Conservation (phyloP, 2,797 vertebrate species). For the Microctenopoma stevenorrisi region DNA sequence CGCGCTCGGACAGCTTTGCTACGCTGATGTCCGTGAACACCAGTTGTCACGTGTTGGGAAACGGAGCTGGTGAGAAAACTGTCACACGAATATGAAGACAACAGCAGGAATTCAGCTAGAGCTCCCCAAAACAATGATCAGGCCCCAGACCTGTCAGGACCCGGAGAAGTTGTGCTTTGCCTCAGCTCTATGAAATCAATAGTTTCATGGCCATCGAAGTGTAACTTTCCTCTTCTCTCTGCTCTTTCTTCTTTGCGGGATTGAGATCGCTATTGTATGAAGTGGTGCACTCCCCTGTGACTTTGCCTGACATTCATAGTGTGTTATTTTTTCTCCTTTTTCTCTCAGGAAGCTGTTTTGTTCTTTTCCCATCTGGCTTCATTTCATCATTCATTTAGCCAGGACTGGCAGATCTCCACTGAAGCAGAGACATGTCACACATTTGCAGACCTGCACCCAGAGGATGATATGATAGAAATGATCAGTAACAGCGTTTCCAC, state of each 20-base stretch:
- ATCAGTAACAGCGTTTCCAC: slow-evolving; percentile 49
- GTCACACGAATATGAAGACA: slow-evolving; percentile 68
- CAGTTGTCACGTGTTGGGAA: slow-evolving; percentile 36
- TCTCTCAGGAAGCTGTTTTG: slow-evolving; percentile 54
- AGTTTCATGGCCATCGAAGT: slow-evolving; percentile 75
- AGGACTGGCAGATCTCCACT: slow-evolving; percentile 44
- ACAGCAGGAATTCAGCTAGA: slow-evolving; percentile 47
- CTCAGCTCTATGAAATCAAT: slow-evolving; percentile 77
- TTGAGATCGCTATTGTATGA: slow-evolving; percentile 66
- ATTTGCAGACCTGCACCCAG: slow-evolving; percentile 49
- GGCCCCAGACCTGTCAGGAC: slow-evolving; percentile 56
- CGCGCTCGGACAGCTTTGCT: neutral
- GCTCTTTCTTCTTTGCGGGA: slow-evolving; percentile 49
- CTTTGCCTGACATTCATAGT: slow-evolving; percentile 66
- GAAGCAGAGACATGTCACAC: slow-evolving; percentile 58
- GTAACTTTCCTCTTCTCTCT: slow-evolving; percentile 51
- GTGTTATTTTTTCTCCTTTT: neutral
- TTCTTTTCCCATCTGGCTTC: slow-evolving; percentile 66
- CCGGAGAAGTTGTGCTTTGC: slow-evolving; percentile 58
- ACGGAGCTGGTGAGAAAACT: slow-evolving; percentile 48
- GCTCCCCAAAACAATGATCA: slow-evolving; percentile 61
- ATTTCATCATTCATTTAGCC: slow-evolving; percentile 70
- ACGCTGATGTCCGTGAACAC: slow-evolving; percentile 23
- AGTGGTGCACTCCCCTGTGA: slow-evolving; percentile 66
- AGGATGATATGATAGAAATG: slow-evolving; percentile 60